Conservation (phyloP, 2,113 vertebrate genomes). For the Vidua chalybeata region DNA sequence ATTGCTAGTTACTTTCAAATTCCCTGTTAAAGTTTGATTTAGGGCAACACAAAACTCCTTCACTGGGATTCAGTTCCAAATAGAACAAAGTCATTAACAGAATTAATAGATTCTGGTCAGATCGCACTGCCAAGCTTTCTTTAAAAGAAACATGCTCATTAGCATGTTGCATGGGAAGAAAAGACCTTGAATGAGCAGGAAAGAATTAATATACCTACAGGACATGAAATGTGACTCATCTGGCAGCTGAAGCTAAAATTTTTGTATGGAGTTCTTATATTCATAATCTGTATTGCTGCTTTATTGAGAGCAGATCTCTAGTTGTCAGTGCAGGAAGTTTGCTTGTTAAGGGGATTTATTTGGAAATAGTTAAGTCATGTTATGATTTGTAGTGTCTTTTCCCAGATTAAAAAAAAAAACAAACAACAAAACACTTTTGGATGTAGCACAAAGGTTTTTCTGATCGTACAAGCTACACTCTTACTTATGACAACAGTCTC, state of each 20-base stretch:
- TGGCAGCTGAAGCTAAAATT: neutral
- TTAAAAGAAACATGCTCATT: neutral
- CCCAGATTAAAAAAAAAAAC: neutral
- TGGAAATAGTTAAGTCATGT: neutral
- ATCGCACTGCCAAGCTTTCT: neutral
- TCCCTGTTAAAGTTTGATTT: neutral
- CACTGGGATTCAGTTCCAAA: neutral
- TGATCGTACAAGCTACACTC: neutral
- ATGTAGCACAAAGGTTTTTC: neutral
- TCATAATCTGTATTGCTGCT: neutral
- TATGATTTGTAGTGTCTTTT: neutral
- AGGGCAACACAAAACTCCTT: neutral
- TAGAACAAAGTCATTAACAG: neutral
- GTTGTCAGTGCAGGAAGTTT: conserved; percentile 7
- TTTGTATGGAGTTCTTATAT: neutral
- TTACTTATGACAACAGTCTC: neutral
- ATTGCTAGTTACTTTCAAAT: neutral
- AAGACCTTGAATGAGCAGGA: neutral
- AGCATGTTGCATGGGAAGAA: neutral
- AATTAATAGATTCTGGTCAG: neutral
- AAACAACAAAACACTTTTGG: neutral
- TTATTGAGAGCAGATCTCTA: conserved; percentile 18
- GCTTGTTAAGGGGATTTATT: neutral
- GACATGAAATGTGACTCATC: conserved; percentile 5
- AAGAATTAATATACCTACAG: conserved; percentile 9